Percentiles rank a stretch among this genome's conserved stretches.
Conservation (phyloP, 2,888 invertebrate genomes). For the Caenorhabditis doughertyi region DNA sequence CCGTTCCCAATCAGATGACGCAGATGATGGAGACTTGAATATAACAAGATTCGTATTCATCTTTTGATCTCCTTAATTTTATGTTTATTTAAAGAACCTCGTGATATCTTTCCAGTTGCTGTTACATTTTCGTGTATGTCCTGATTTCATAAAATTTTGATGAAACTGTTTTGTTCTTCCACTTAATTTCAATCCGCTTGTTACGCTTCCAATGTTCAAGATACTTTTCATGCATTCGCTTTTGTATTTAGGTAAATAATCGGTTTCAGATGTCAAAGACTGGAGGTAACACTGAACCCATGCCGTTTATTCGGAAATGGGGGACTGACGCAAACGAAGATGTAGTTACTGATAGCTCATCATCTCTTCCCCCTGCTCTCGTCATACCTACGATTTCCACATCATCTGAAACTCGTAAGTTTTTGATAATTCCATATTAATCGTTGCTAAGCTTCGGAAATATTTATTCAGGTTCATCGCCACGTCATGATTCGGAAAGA, state of each 20-base stretch:
- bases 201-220: too few relatives aligned
- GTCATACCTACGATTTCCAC: conserved; percentile 25
- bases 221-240: too few relatives aligned
- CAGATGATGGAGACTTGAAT: conserved; percentile 25
- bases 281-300: conserved; percentile 80
- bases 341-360: conserved; percentile 4
- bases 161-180: too few relatives aligned
- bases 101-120: too few relatives aligned
- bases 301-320: conserved; percentile 81
- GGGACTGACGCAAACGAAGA: conserved; percentile 57
- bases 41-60: too few relatives aligned
- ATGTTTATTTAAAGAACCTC: too few relatives aligned
- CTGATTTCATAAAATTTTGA: too few relatives aligned
- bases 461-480: conserved; percentile 11
- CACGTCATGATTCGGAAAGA: conserved; percentile 26
- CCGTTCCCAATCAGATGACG: conserved; percentile 36
- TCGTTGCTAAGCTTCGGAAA: too few relatives aligned
- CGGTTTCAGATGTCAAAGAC: conserved; percentile 69
- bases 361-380: conserved; percentile 15
- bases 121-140: too few relatives aligned
- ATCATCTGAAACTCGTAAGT: conserved; percentile 12
- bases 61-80: too few relatives aligned
- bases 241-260: too few relatives aligned
- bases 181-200: too few relatives aligned
- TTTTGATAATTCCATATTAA: background rate